phyloP scores from a whole-genome alignment of 2,797 vertebrate genomes.

The Sternotherus odoratus region DNA sequence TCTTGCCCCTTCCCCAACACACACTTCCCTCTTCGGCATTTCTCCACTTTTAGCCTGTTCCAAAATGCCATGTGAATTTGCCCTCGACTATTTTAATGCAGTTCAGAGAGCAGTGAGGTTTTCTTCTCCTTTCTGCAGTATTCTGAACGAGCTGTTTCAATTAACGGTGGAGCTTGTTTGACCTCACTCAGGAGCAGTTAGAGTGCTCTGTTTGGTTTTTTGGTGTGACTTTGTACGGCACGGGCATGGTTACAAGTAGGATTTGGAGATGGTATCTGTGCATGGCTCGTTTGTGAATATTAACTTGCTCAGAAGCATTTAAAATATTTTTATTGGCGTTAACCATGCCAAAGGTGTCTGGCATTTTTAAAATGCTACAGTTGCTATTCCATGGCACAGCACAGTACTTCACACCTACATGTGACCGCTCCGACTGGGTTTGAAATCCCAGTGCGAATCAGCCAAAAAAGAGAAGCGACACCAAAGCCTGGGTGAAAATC shows the following conservation, averaged over 20 bases:
- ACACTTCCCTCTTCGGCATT: not conserved
- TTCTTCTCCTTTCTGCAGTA: not conserved
- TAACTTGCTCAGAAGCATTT: not conserved
- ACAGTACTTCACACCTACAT: constrained; percentile 21
- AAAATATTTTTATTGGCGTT: not conserved
- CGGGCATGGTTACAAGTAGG: not conserved
- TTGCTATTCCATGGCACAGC: constrained; percentile 44
- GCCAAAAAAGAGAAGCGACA: constrained; percentile 59
- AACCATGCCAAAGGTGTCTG: not conserved
- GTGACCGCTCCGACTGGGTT: constrained; percentile 54
- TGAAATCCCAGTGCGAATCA: constrained; percentile 66
- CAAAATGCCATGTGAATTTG: constrained; percentile 25
- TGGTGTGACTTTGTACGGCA: not conserved
- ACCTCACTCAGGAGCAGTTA: not conserved
- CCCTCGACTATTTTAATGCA: not conserved
- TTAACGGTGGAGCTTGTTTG: not conserved
- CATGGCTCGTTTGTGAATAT: not conserved
- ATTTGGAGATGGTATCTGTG: not conserved
- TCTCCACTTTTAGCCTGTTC: not conserved
- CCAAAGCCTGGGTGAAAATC: constrained; percentile 65
- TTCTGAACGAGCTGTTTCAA: not conserved
- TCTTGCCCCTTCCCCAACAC: not conserved
- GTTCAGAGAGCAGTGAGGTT: not conserved
- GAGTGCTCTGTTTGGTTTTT: not conserved
- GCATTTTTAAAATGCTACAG: constrained; percentile 7